Evolutionary conservation across 2,888 invertebrate genomes (phyloP).

Genomic region (Cordylochernes scorpioides): DNA sequence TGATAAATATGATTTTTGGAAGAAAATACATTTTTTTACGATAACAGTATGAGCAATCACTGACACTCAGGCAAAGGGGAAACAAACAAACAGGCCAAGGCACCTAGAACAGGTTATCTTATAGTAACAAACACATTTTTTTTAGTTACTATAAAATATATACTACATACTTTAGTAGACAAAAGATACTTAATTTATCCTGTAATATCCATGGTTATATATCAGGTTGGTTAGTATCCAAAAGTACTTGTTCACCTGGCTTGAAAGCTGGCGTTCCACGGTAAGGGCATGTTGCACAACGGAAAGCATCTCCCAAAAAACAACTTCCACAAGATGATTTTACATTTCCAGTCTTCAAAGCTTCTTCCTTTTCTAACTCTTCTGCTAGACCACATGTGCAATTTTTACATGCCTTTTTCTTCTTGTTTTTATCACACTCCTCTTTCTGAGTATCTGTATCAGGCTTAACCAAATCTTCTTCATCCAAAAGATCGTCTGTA

Average conservation of each 20-base stretch:
- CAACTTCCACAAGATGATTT: slow-evolving; percentile 97
- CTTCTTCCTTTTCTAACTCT: slow-evolving; percentile 40
- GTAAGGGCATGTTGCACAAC: slow-evolving; percentile 89
- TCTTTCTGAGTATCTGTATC: slow-evolving; percentile 54
- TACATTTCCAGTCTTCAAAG: slow-evolving; percentile 7
- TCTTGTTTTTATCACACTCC: slow-evolving; percentile 64
- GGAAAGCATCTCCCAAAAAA: slow-evolving; percentile 92
- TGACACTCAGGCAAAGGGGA: no score
- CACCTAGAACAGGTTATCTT: no score
- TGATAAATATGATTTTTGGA: no score
- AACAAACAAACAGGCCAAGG: no score
- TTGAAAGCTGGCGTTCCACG: slow-evolving; percentile 97
- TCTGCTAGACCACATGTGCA: slow-evolving; percentile 92
- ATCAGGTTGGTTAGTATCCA: slow-evolving; percentile 31
- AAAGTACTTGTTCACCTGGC: slow-evolving; percentile 74
- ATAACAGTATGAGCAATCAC: no score
- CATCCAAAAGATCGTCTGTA: slow-evolving; percentile 61
- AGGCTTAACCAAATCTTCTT: slow-evolving; percentile 64
- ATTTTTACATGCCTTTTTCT: slow-evolving; percentile 87
- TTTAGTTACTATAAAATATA: no score
- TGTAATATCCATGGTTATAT: no score
- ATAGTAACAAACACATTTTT: no score
- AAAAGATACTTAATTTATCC: no score
- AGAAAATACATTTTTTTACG: no score
- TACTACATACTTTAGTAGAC: no score